phyloP scores from a whole-genome alignment of 2,888 invertebrate species.

The Ectropis crepuscularia region DNA sequence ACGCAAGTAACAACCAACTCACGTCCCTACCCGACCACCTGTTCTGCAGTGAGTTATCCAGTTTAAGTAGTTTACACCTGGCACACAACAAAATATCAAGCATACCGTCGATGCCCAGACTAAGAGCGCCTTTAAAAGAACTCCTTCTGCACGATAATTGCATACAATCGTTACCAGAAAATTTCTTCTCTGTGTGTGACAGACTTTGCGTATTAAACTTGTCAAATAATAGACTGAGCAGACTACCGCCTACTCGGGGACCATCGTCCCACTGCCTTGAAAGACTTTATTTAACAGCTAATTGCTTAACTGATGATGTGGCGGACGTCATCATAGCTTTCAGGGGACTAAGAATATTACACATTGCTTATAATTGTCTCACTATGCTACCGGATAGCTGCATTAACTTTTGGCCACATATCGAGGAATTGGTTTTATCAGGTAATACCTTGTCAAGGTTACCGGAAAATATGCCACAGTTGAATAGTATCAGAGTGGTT shows the following conservation, averaged over 20 bases:
- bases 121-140: conserved; percentile 87
- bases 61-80: conserved; percentile 89
- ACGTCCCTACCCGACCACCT: conserved; percentile 89
- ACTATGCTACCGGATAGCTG: conserved; percentile 90
- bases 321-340: conserved; percentile 88
- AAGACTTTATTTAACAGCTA: conserved; percentile 90
- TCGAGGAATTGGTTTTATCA: conserved; percentile 92
- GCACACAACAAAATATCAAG: conserved; percentile 91
- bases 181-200: conserved; percentile 89
- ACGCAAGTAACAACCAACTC: conserved; percentile 90
- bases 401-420: conserved; percentile 89
- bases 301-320: conserved; percentile 89
- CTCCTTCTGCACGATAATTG: conserved; percentile 92
- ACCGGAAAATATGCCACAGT: conserved; percentile 89
- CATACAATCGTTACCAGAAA: conserved; percentile 89
- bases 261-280: conserved; percentile 86
- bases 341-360: conserved; percentile 87
- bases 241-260: conserved; percentile 87
- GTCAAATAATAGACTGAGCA: conserved; percentile 90
- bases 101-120: conserved; percentile 88
- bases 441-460: conserved; percentile 91
- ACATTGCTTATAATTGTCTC: conserved; percentile 92
- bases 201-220: conserved; percentile 89
- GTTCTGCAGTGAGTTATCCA: conserved; percentile 89
- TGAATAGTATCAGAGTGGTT: conserved; percentile 89